Percentiles rank a stretch among this genome's conserved stretches.
Evolutionary conservation across 2,888 invertebrate species (phyloP).

Genomic region (Epinotia bilunana): DNA sequence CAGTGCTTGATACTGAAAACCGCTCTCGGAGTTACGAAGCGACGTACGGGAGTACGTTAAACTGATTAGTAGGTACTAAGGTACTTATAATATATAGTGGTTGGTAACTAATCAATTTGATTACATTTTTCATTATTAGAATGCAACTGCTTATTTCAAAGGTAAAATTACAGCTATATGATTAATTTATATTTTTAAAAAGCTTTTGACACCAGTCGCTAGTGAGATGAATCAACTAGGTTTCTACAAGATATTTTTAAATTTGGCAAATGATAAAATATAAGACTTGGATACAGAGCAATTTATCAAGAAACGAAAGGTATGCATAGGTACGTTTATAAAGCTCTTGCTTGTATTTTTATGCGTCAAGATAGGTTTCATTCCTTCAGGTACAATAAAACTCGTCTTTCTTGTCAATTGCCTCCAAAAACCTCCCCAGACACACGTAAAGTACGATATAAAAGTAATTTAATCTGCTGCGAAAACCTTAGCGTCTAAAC

Average conservation of each 20-base stretch:
- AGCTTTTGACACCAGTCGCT: too few species aligned
- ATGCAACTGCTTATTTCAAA: too few species aligned
- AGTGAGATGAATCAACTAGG: too few species aligned
- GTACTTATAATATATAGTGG: background rate
- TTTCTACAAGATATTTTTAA: too few species aligned
- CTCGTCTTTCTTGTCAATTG: slow-evolving; percentile 6
- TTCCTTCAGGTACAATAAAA: slow-evolving; percentile 18
- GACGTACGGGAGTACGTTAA: background rate
- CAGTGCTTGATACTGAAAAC: slow-evolving; percentile 33
- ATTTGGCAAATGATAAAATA: too few species aligned
- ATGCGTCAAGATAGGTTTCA: slow-evolving; percentile 1
- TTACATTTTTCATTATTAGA: too few species aligned
- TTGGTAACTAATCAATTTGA: background rate
- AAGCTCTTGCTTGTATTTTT: slow-evolving; percentile 11
- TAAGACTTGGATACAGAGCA: background rate
- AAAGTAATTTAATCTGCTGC: slow-evolving; percentile 18
- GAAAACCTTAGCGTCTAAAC: slow-evolving; percentile 9
- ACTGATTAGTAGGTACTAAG: background rate
- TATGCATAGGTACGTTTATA: background rate
- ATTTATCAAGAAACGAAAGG: background rate
- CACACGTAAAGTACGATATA: slow-evolving; percentile 6
- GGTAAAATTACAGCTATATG: too few species aligned
- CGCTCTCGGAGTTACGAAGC: slow-evolving; percentile 22
- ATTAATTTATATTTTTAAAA: too few species aligned
- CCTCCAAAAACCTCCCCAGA: slow-evolving; percentile 6